Evolutionary conservation across 2,113 vertebrate genomes (phyloP).

Genomic region (Poecilia latipinna): DNA sequence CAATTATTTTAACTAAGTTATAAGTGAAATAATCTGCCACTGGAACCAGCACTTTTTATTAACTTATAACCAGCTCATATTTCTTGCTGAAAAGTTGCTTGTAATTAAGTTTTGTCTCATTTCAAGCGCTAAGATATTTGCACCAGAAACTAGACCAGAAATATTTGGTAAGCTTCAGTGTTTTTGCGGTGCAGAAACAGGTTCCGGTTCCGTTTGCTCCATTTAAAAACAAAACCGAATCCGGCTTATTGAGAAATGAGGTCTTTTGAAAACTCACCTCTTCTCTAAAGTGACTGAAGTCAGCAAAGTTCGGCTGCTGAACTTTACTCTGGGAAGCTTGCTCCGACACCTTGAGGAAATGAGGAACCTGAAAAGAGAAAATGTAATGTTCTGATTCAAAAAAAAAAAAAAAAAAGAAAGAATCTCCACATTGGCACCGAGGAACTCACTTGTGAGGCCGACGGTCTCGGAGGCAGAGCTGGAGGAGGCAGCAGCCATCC

Average conservation of each 20-base stretch:
- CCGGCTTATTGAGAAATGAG: neutral
- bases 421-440: neutral
- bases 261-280: constrained; percentile 63
- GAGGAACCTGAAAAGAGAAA: constrained; percentile 62
- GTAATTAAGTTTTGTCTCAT: too few relatives aligned
- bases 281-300: constrained; percentile 81
- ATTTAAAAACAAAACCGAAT: neutral
- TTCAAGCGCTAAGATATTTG: too few relatives aligned
- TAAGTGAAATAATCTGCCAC: too few relatives aligned
- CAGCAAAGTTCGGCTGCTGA: constrained; percentile 74
- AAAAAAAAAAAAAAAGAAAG: too few relatives aligned
- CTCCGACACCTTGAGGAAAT: constrained; percentile 57
- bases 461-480: constrained; percentile 91
- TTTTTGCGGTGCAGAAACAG: too few relatives aligned
- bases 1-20: too few relatives aligned
- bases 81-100: too few relatives aligned
- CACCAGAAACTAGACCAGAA: too few relatives aligned
- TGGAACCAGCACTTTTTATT: too few relatives aligned
- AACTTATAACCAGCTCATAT: too few relatives aligned
- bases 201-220: neutral
- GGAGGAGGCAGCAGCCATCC: constrained; percentile 88
- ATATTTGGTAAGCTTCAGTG: too few relatives aligned
- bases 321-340: constrained; percentile 48
- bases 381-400: neutral
- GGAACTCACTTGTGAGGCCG: constrained; percentile 85